Evolutionary conservation across 2,113 vertebrate species (phyloP).

Genomic region (Erpornis zantholeuca): DNA sequence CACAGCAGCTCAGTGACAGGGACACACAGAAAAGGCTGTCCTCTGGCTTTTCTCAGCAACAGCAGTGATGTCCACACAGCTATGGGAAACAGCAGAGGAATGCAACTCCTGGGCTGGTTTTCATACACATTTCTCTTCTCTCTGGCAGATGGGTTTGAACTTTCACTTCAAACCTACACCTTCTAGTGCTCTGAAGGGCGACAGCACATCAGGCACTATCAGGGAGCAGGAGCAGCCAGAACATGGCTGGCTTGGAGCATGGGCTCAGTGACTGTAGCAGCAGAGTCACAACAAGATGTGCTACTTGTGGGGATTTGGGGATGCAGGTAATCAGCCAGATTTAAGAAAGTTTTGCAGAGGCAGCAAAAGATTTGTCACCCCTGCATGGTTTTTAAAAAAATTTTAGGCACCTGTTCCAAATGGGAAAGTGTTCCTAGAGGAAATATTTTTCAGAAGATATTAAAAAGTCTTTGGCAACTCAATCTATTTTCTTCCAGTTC

Average conservation of each 20-base stretch:
- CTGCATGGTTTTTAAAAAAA: not conserved
- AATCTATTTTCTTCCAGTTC: constrained; percentile 9
- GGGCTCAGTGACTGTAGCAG: not conserved
- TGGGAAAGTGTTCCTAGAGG: not conserved
- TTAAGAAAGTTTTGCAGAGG: not conserved
- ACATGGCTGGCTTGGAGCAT: not conserved
- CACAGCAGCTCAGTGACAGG: not conserved
- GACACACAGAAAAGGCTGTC: not conserved
- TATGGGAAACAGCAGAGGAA: not conserved
- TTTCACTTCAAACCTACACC: not conserved
- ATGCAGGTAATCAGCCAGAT: not conserved
- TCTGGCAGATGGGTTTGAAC: not conserved
- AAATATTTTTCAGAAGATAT: constrained; percentile 11
- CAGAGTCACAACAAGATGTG: not conserved
- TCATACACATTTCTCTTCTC: not conserved
- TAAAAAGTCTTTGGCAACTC: not conserved
- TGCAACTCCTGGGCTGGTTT: not conserved
- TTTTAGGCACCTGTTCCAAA: not conserved
- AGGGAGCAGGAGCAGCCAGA: not conserved
- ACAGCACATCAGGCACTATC: not conserved
- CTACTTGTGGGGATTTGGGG: not conserved
- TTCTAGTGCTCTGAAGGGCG: not conserved
- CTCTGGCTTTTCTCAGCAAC: not conserved
- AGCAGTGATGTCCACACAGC: not conserved
- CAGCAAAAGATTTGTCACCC: not conserved